These are phyloP conservation scores for Plecturocebus donacophilus DNA, from an alignment of 2,113 vertebrate species.

Conservation along the genomic window DNA sequence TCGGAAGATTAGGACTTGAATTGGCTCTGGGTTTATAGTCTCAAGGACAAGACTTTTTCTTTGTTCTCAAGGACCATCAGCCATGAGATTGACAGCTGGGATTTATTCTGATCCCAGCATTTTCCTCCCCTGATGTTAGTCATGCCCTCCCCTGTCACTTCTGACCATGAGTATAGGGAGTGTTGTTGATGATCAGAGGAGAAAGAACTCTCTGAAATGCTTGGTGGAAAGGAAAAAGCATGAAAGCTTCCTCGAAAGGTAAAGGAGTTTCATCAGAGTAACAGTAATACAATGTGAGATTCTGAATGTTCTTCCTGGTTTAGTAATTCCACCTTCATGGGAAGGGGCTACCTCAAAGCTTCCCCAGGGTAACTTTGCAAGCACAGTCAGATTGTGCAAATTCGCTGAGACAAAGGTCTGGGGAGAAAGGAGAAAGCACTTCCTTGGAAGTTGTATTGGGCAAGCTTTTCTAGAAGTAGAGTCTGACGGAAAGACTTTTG, in stretches of 20 bases:
- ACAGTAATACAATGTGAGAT: fast-evolving
- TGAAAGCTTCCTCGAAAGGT: not conserved
- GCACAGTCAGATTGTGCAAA: not conserved
- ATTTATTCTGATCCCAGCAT: not conserved
- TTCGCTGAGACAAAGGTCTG: not conserved
- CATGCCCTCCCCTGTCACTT: not conserved
- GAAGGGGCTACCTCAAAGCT: not conserved
- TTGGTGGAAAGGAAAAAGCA: not conserved
- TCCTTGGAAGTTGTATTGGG: not conserved
- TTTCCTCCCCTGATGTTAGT: not conserved
- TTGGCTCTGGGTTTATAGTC: not conserved
- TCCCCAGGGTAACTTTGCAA: not conserved
- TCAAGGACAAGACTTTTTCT: not conserved
- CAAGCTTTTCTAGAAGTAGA: not conserved
- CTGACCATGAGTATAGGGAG: not conserved
- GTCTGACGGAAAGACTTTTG: not conserved
- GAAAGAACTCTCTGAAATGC: not conserved
- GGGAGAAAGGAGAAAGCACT: not conserved
- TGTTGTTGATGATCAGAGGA: not conserved
- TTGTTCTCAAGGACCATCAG: not conserved
- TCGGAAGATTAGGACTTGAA: not conserved
- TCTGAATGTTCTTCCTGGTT: not conserved
- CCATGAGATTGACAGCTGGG: not conserved
- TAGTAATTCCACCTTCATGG: not conserved
- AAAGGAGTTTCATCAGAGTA: not conserved